Evolutionary conservation across 2,888 invertebrate species (phyloP).

Genomic region (Dasypogon diadema): DNA sequence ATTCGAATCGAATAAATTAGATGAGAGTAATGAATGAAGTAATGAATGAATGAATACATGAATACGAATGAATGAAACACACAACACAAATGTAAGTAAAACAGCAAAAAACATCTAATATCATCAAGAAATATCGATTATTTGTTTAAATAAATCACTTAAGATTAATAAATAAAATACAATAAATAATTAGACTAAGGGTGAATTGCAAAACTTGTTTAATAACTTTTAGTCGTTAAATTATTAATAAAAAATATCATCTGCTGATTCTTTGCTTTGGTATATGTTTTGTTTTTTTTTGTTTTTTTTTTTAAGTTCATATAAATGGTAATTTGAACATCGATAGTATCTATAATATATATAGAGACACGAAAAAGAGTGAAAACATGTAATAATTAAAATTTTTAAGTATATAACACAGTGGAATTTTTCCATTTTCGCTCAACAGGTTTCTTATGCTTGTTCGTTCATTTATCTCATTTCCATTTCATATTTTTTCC

Average conservation of each 20-base stretch:
- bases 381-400: constrained; percentile 49
- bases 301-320: constrained; percentile 34
- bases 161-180: constrained; percentile 21
- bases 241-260: constrained; percentile 31
- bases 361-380: constrained; percentile 47
- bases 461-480: constrained; percentile 21
- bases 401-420: constrained; percentile 46
- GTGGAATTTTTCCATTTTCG: constrained; percentile 43
- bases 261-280: constrained; percentile 20
- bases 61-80: constrained; percentile 4
- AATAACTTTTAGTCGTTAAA: constrained; percentile 36
- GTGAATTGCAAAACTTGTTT: constrained; percentile 22
- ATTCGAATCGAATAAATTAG: constrained; percentile 26
- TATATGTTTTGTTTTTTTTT: not conserved
- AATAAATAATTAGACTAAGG: constrained; percentile 43
- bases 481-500: not conserved
- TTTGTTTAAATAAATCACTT: constrained; percentile 23
- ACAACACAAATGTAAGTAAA: constrained; percentile 42
- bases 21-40: not conserved
- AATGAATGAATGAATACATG: not conserved
- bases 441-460: constrained; percentile 28
- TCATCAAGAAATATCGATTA: not conserved
- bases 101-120: constrained; percentile 41
- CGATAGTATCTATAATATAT: constrained; percentile 51
- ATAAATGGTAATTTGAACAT: constrained; percentile 50